phyloP scores from a whole-genome alignment of 2,113 vertebrate species.

The Otolemur garnettii region DNA sequence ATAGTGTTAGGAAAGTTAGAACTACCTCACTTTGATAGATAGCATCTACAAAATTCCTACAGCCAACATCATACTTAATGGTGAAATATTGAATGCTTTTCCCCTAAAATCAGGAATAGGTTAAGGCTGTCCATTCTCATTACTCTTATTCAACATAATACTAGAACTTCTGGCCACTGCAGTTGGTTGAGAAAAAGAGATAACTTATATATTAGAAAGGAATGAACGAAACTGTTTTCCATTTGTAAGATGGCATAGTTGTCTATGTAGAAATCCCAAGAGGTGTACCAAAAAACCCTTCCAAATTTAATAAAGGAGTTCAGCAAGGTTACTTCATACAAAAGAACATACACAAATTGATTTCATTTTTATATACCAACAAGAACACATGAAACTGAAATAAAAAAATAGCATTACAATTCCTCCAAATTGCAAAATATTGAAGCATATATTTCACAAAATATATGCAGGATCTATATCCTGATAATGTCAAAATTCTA shows the following conservation, averaged over 20 bases:
- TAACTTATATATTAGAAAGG: neutral
- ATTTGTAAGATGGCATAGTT: neutral
- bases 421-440: neutral
- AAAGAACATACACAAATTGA: neutral
- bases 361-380: neutral
- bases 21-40: neutral
- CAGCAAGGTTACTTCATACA: neutral
- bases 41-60: neutral
- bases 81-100: neutral
- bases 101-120: neutral
- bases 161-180: neutral
- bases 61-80: neutral
- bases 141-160: neutral
- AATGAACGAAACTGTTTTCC: constrained; percentile 41
- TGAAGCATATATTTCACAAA: neutral
- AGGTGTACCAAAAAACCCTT: neutral
- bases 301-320: constrained; percentile 3
- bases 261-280: neutral
- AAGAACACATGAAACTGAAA: neutral
- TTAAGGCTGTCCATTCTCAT: neutral
- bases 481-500: constrained; percentile 40
- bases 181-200: neutral
- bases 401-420: constrained; percentile 4
- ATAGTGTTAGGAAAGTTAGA: neutral
- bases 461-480: neutral